Conservation (phyloP, 2,888 invertebrate species). For the Buathra laborator region DNA sequence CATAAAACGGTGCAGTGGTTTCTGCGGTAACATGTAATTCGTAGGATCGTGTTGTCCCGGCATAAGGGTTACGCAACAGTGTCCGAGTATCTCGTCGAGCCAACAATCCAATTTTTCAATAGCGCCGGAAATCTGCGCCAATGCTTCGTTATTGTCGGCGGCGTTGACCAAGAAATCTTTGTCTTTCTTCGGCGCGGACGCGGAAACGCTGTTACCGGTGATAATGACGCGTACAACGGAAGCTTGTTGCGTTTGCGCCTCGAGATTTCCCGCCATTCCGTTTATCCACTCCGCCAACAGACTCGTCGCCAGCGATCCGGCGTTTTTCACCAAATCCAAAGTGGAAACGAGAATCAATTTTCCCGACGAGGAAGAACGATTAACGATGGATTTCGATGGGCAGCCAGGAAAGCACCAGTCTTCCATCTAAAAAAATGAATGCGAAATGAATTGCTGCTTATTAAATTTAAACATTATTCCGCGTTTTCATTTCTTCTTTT, state of each 20-base stretch:
- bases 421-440: slow-evolving; percentile 90
- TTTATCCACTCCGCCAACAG: slow-evolving; percentile 93
- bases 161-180: slow-evolving; percentile 66
- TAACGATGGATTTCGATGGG: slow-evolving; percentile 82
- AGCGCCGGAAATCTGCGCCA: slow-evolving; percentile 72
- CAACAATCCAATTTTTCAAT: slow-evolving; percentile 77
- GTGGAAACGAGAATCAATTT: slow-evolving; percentile 89
- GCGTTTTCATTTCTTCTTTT: background rate
- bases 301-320: slow-evolving; percentile 89
- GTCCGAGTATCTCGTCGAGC: slow-evolving; percentile 76
- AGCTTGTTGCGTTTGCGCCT: slow-evolving; percentile 88
- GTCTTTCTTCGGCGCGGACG: slow-evolving; percentile 45
- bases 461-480: background rate
- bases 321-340: slow-evolving; percentile 89
- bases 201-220: slow-evolving; percentile 87
- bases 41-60: slow-evolving; percentile 96
- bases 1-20: slow-evolving; percentile 93
- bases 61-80: slow-evolving; percentile 92
- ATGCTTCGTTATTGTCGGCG: slow-evolving; percentile 68
- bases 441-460: background rate
- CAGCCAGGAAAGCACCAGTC: slow-evolving; percentile 93
- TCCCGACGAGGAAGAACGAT: slow-evolving; percentile 69
- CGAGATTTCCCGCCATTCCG: slow-evolving; percentile 90
- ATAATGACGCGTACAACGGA: slow-evolving; percentile 92
- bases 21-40: slow-evolving; percentile 96